A percentile compares a stretch with the other conserved stretches of the same genome.
Conservation (phyloP, 2,888 invertebrate species). For the Lochmaea capreae region DNA sequence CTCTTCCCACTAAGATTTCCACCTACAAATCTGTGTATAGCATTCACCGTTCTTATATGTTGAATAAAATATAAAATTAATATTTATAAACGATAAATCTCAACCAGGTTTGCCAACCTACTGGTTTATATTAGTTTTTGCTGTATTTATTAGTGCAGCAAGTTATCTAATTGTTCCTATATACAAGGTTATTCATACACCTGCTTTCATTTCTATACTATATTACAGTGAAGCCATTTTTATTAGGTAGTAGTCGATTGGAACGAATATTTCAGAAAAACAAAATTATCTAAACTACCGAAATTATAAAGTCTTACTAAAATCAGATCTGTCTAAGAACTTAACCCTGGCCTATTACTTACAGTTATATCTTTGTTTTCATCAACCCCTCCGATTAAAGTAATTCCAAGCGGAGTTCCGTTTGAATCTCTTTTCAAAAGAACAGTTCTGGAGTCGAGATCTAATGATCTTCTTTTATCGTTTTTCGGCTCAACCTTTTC, state of each 20-base stretch:
- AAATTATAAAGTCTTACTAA: too few relatives aligned
- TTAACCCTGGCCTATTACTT: slow-evolving; percentile 55
- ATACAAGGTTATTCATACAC: background rate
- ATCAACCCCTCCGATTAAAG: slow-evolving; percentile 89
- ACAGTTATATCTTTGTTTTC: slow-evolving; percentile 93
- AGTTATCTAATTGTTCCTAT: background rate
- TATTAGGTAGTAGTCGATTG: too few relatives aligned
- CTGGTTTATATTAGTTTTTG: background rate
- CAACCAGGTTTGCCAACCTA: background rate
- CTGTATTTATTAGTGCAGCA: background rate
- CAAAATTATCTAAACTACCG: too few relatives aligned
- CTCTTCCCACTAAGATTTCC: background rate
- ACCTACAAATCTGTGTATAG: background rate
- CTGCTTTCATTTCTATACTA: too few relatives aligned
- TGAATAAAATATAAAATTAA: background rate
- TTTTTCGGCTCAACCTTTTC: slow-evolving; percentile 37
- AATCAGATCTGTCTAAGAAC: too few relatives aligned
- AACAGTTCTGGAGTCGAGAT: slow-evolving; percentile 70
- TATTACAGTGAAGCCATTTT: too few relatives aligned
- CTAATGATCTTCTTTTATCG: slow-evolving; percentile 25
- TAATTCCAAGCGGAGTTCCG: slow-evolving; percentile 85
- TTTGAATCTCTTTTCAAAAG: slow-evolving; percentile 76
- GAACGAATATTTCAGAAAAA: too few relatives aligned
- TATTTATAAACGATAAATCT: background rate
- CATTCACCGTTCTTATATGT: background rate